These are phyloP conservation scores for Delichon dasypus DNA, from an alignment of 2,797 vertebrate species.

Conservation along the genomic window DNA sequence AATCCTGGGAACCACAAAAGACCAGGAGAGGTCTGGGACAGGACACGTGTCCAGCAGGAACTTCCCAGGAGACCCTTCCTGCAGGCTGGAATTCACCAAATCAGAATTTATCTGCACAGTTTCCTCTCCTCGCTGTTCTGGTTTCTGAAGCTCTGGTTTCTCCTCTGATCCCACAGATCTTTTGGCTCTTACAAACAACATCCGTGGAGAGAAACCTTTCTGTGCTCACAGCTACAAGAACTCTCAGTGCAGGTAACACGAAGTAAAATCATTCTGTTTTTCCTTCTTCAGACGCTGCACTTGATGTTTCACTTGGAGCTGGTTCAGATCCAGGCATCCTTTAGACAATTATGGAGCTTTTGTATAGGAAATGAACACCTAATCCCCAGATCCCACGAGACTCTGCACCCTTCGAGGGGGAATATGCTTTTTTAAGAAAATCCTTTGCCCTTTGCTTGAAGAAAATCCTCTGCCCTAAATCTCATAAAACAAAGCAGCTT, in stretches of 20 bases:
- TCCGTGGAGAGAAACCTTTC: neutral
- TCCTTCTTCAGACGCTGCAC: neutral
- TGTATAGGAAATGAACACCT: constrained; percentile 54
- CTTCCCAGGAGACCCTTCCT: neutral
- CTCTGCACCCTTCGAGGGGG: constrained; percentile 11
- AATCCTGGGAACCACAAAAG: neutral
- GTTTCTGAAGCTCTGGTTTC: neutral
- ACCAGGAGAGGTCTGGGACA: neutral
- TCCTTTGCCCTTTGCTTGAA: constrained; percentile 42
- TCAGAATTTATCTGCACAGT: neutral
- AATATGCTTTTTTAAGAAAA: constrained; percentile 34
- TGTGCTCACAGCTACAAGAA: neutral
- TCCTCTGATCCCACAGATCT: neutral
- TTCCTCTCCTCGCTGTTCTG: neutral
- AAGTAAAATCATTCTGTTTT: neutral
- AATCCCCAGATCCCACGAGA: constrained; percentile 24
- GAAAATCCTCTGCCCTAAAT: constrained; percentile 45
- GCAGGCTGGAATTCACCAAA: neutral
- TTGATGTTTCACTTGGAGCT: constrained; percentile 18
- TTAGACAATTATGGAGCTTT: constrained; percentile 58
- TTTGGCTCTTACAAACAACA: neutral
- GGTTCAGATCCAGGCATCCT: constrained; percentile 52
- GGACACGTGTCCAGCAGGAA: neutral
- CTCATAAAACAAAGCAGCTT: constrained; percentile 55
- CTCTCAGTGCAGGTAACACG: neutral